A percentile compares a stretch with the other conserved stretches of the same genome.
Evolutionary conservation across 2,888 invertebrate genomes (phyloP).

Genomic region (Dasysyrphus albostriatus): DNA sequence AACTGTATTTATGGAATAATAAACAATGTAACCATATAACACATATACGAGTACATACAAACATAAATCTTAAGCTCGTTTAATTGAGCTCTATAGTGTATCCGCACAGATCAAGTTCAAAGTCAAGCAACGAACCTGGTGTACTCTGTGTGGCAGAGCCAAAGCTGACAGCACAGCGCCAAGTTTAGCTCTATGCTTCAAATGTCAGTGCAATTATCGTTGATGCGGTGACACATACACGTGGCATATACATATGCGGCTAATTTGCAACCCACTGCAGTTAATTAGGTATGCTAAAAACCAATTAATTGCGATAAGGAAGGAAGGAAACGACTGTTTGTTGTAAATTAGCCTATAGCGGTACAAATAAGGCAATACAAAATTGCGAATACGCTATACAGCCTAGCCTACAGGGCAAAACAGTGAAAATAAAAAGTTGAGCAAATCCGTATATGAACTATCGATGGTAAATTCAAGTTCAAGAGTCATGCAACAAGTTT

Average conservation of each 20-base stretch:
- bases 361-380: not conserved
- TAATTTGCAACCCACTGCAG: constrained; percentile 34
- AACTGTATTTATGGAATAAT: constrained; percentile 59
- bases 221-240: constrained; percentile 17
- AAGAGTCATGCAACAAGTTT: constrained; percentile 60
- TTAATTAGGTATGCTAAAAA: constrained; percentile 63
- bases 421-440: constrained; percentile 2
- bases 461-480: constrained; percentile 59
- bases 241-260: constrained; percentile 36
- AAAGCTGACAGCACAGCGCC: constrained; percentile 17
- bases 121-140: constrained; percentile 69
- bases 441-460: constrained; percentile 12
- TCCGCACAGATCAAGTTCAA: constrained; percentile 68
- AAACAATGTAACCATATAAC: not conserved
- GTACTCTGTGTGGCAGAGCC: constrained; percentile 20
- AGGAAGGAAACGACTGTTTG: constrained; percentile 36
- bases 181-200: constrained; percentile 14
- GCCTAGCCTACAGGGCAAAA: not conserved
- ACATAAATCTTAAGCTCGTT: not conserved
- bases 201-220: constrained; percentile 60
- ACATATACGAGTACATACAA: constrained; percentile 1
- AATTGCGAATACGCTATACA: not conserved
- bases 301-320: constrained; percentile 52
- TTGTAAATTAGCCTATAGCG: constrained; percentile 24
- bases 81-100: constrained; percentile 46